A percentile compares a stretch with the other conserved stretches of the same genome.
These are phyloP conservation scores for Hirtodrosophila trivittata DNA, from an alignment of 2,888 invertebrate species.

Conservation along the genomic window DNA sequence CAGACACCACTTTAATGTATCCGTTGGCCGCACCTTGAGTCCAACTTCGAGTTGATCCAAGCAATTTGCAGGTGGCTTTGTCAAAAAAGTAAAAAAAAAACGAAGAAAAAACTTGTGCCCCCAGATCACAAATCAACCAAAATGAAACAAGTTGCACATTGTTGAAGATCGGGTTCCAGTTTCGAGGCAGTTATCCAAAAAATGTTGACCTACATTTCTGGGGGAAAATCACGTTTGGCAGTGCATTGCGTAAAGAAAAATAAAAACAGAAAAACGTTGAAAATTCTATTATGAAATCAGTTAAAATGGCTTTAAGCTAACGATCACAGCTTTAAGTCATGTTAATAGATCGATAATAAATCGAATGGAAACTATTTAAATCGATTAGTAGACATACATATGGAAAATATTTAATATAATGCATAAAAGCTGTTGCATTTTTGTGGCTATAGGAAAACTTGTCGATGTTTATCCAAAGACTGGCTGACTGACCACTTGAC, in stretches of 20 bases:
- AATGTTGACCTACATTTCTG: conserved; percentile 43
- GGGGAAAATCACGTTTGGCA: conserved; percentile 9
- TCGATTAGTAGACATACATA: no score
- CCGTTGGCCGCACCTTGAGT: conserved; percentile 41
- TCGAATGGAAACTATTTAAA: neutral
- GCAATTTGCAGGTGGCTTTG: conserved; percentile 58
- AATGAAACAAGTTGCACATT: conserved; percentile 45
- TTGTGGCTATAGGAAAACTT: conserved; percentile 13
- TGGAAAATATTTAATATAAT: no score
- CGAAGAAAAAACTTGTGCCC: conserved; percentile 1
- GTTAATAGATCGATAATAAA: neutral
- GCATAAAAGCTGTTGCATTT: neutral
- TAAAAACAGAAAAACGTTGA: conserved; percentile 6
- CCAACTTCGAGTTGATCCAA: conserved; percentile 33
- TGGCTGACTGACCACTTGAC: conserved; percentile 67
- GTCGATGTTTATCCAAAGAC: conserved; percentile 7
- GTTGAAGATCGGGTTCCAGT: conserved; percentile 51
- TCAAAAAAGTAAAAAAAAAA: conserved; percentile 21
- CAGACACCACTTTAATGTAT: conserved; percentile 18
- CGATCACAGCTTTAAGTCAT: neutral
- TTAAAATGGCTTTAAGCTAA: conserved; percentile 5
- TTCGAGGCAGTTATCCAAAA: conserved; percentile 9
- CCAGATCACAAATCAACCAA: conserved; percentile 3
- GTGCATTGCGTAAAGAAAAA: conserved; percentile 18
- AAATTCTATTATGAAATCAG: conserved; percentile 44